phyloP scores from a whole-genome alignment of 2,888 invertebrate species.

The Macrosiphum euphorbiae region DNA sequence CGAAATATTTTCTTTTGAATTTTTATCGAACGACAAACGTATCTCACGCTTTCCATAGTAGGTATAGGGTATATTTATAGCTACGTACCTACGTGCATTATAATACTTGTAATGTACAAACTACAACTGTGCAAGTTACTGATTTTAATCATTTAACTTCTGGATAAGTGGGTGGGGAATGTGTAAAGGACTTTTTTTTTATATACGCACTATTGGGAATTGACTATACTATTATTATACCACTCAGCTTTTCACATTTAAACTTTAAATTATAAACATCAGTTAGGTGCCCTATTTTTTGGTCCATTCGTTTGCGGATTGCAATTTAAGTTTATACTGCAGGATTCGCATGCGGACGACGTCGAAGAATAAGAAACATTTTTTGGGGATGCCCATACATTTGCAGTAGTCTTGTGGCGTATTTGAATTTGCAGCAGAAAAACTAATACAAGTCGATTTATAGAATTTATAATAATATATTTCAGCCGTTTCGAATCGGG shows the following conservation, averaged over 20 bases:
- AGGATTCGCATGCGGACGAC: not conserved
- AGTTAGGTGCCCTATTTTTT: not conserved
- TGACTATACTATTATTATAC: too few relatives aligned
- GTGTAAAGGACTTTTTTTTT: not conserved
- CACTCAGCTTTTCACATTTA: not conserved
- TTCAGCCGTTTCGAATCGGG: not conserved
- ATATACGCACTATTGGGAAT: not conserved
- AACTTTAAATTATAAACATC: not conserved
- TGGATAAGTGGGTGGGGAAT: not conserved
- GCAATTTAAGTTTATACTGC: not conserved
- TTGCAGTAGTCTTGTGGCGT: not conserved
- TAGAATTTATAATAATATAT: not conserved
- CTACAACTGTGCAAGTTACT: not conserved
- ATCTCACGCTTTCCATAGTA: not conserved
- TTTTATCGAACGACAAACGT: not conserved
- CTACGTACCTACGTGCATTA: not conserved
- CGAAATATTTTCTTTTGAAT: constrained; percentile 8
- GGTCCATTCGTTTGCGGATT: not conserved
- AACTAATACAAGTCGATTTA: not conserved
- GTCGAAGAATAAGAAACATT: not conserved
- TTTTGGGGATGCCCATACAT: not conserved
- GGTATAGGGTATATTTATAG: too few relatives aligned
- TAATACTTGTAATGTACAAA: not conserved
- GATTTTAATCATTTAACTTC: constrained; percentile 4
- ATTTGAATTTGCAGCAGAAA: not conserved